Evolutionary conservation across 2,113 vertebrate genomes (phyloP), one percentile per base, ranked within the genome.

Genomic region (Oreamnos americanus): DNA sequence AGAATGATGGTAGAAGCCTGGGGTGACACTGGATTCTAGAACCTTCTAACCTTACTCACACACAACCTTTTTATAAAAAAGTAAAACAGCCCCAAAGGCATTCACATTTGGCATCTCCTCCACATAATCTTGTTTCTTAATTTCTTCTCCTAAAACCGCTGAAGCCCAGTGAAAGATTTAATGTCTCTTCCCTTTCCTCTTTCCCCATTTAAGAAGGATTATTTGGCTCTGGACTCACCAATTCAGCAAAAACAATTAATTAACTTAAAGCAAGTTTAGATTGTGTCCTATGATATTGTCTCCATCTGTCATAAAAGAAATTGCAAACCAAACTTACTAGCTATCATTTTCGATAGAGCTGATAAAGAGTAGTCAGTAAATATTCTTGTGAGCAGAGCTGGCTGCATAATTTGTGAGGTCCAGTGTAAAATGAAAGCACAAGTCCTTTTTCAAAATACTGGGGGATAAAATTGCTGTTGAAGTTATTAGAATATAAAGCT

Each of bases 241-340:
- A 93, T 79, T 93, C 47, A 95, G 39, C 64, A 87, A 57, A 96
- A 95, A 43, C 57, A 97, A 93, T 90, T 87, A 88, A 89, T 88
- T 82, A 85, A 85, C 62, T 17, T 90, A 49, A 87, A 64, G 39
- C 47, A 97, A 82, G 47, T 91, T 67, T 55, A 93, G 36, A 97
- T 26, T 53, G 51, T 76, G 6, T 67, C 36, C 53, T 95, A 89
- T 91, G 87, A 92, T 85, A 83, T 16, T 57, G 53, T 57, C 58
- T 93, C 78, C 36, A 94, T 62, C 36, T 96, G 36, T 88, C 67
- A 93, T 85, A 85, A 97, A 91, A 58, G 64, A 94, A 95, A 97
- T 55, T 97, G n/a, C 58, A 93, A 94, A 97, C 87, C 28, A 83
- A 97, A 86, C 39, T 76, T 93, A 88, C 7, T 33, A 28, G 79